Evolutionary conservation across 2,113 vertebrate genomes (phyloP), one percentile per base, ranked within the genome.

Genomic region (Garra rufa): DNA sequence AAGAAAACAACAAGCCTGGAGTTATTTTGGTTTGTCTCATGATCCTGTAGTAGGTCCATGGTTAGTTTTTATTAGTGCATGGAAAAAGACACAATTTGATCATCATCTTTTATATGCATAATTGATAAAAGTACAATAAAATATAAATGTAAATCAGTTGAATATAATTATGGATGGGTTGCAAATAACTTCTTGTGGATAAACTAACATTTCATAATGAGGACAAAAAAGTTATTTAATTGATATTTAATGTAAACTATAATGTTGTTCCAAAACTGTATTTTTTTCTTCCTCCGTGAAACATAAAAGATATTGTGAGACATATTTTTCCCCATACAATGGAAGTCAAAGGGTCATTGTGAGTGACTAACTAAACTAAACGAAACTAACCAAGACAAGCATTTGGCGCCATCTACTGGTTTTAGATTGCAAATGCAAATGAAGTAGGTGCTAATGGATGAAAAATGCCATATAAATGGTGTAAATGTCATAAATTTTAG

Each of bases 11-110:
- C 65, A 73, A 44, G 69, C 38, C 69, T 69, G 30, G 11, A 44
- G 69, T 71, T 71, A 71, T 71, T 71, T 71, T 69, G 65, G 30
- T 69, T 69, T 13, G 41, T 44, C 41, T 71, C 38, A 44, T 24
- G 3, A 28, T 61, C 24, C 4, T 24, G 26, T 44, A 71, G 11
- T 14, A 24, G 69, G 24, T 44, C 10, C 41, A 24, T 71, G 6
- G 21, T 9, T 44, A 24, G 69, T 44, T 70, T 19, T 38, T 38
- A 67, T 38, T 67, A 67, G 30, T 70, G 17, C 17, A 41, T 70
- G 67, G 9, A 24, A 41, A 43, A 43, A 70, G n/a, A 61, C n/a
- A 26, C 59, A 28, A 7, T 52, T 61, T 69, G 17, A 17, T 38
- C 17, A 38, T 69, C 34, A 69, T 69, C 9, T 34, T 21, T 14